Evolutionary conservation across 1,140 invertebrate genomes (phyloP).

Genomic region (Myzus persicae): DNA sequence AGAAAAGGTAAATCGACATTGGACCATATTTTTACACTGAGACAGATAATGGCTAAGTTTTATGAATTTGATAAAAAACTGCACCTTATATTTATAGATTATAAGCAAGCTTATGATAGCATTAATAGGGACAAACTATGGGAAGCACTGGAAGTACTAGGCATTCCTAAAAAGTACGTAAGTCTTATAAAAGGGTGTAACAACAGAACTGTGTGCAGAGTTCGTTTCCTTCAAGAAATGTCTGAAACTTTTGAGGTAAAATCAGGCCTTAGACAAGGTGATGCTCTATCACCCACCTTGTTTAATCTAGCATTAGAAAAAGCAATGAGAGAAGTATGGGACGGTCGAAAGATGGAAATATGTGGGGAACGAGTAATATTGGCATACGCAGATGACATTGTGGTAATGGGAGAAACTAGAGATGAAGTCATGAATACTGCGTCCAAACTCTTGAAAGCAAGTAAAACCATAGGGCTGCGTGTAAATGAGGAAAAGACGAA

Average conservation of each 20-base stretch:
- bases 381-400: slow-evolving; percentile 23
- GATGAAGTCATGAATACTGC: slow-evolving; percentile 21
- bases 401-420: not conserved
- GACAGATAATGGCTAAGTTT: no score
- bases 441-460: slow-evolving; percentile 1
- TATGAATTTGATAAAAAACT: no score
- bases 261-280: slow-evolving; percentile 16
- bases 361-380: slow-evolving; percentile 30
- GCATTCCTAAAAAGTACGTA: slow-evolving; percentile 41
- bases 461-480: slow-evolving; percentile 21
- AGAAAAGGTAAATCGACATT: slow-evolving; percentile 10
- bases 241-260: slow-evolving; percentile 22
- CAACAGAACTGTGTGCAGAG: not conserved
- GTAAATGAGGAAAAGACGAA: not conserved
- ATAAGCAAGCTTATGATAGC: not conserved
- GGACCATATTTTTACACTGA: no score
- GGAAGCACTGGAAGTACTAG: not conserved
- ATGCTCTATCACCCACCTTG: slow-evolving; percentile 4
- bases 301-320: slow-evolving; percentile 34
- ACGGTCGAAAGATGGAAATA: slow-evolving; percentile 24
- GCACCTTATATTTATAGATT: not conserved
- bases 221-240: slow-evolving; percentile 11
- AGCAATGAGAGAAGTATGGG: slow-evolving; percentile 2
- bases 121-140: not conserved
- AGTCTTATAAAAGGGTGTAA: slow-evolving; percentile 20